These are phyloP conservation scores for Blomia tropicalis DNA, from an alignment of 2,888 invertebrate genomes.

Conservation along the genomic window DNA sequence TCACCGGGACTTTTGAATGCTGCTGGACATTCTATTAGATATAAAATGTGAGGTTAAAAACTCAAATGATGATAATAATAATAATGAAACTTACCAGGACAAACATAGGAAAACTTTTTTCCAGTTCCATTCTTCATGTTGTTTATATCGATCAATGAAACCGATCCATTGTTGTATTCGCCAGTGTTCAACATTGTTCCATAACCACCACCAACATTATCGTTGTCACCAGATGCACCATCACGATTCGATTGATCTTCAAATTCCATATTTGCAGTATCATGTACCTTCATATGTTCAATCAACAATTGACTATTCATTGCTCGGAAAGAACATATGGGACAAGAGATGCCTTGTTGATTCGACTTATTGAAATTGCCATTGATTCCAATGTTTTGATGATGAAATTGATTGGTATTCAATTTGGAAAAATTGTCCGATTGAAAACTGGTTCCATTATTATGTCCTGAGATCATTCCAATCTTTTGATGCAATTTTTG, in stretches of 20 bases:
- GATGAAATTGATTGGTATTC: background rate
- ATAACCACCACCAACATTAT: background rate
- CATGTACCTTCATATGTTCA: conserved; percentile 8
- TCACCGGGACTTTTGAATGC: conserved; percentile 61
- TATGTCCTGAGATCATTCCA: background rate
- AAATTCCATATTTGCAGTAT: background rate
- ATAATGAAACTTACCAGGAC: conserved; percentile 22
- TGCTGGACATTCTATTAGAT: conserved; percentile 55
- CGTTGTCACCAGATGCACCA: background rate
- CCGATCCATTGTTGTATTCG: background rate
- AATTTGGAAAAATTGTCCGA: background rate
- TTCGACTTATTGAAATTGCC: background rate
- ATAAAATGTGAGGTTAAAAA: no score
- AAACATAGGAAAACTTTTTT: conserved; percentile 26
- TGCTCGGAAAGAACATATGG: conserved; percentile 2
- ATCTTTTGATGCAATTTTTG: conserved; percentile 11
- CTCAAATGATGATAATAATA: background rate
- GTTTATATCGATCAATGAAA: conserved; percentile 21
- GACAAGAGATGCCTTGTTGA: background rate
- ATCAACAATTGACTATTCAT: background rate
- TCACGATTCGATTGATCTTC: background rate
- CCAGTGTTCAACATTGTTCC: background rate
- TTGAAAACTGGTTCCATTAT: background rate
- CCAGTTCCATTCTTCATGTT: conserved; percentile 21
- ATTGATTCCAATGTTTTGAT: background rate